phyloP scores from a whole-genome alignment of 2,888 invertebrate genomes.

The Noctua fimbriata region DNA sequence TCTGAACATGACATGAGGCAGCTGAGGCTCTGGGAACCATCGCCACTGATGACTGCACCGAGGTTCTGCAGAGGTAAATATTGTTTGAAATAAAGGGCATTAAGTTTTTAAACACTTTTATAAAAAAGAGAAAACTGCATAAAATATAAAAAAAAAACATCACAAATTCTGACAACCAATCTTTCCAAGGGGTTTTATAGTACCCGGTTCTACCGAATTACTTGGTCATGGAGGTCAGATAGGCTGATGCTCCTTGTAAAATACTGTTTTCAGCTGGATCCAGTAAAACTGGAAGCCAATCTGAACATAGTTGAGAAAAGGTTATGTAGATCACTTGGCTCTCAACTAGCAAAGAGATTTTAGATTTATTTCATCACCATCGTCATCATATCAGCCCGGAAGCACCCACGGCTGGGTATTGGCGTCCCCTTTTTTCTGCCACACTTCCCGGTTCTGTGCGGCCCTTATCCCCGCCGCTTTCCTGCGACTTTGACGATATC shows the following conservation, averaged over 20 bases:
- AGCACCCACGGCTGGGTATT: no score
- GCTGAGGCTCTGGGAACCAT: conserved; percentile 99
- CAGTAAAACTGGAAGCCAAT: not conserved
- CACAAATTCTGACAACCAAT: not conserved
- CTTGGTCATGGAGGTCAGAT: not conserved
- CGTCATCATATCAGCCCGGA: no score
- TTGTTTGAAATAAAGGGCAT: not conserved
- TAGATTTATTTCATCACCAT: no score
- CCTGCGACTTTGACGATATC: no score
- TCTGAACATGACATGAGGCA: conserved; percentile 98
- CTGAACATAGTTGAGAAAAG: not conserved
- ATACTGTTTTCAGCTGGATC: not conserved
- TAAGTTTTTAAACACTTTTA: not conserved
- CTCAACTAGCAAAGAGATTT: not conserved
- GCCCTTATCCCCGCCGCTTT: no score
- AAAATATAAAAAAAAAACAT: no score
- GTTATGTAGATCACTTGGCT: not conserved
- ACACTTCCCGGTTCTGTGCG: no score
- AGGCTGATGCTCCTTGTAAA: not conserved
- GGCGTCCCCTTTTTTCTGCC: no score
- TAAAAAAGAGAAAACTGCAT: not conserved
- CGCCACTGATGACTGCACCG: conserved; percentile 96
- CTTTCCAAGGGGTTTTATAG: not conserved
- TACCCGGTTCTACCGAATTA: not conserved
- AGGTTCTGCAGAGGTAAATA: conserved; percentile 91